Percentiles rank a stretch among this genome's conserved stretches.
Conservation (phyloP, 2,888 invertebrate genomes). For the Beris chalybata region DNA sequence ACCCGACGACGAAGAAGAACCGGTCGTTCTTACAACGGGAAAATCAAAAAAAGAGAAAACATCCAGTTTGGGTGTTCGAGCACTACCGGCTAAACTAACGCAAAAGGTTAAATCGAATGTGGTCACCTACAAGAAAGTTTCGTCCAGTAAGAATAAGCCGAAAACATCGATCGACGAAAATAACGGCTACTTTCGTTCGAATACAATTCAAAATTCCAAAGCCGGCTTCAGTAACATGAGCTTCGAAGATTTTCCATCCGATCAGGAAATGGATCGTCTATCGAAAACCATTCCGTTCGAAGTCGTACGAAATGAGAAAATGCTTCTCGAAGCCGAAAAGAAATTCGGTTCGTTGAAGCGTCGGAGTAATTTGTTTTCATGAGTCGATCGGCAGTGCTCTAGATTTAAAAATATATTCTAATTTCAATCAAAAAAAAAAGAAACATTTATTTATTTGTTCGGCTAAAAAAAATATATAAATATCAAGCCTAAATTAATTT, state of each 20-base stretch:
- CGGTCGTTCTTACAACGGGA: constrained; percentile 42
- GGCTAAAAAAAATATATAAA: no score
- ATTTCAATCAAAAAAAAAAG: no score
- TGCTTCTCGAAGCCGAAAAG: constrained; percentile 57
- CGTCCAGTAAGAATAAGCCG: constrained; percentile 42
- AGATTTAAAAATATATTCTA: no score
- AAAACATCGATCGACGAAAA: constrained; percentile 38
- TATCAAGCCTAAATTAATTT: no score
- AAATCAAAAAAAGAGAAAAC: constrained; percentile 51
- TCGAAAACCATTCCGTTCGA: constrained; percentile 63
- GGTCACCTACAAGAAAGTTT: constrained; percentile 53
- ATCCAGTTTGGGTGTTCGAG: constrained; percentile 52
- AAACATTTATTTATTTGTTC: no score
- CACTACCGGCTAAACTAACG: constrained; percentile 53
- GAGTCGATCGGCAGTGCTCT: constrained; percentile 43
- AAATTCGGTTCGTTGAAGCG: constrained; percentile 58
- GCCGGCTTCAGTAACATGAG: constrained; percentile 74
- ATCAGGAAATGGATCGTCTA: constrained; percentile 58
- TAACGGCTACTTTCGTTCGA: constrained; percentile 51
- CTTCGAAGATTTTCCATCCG: constrained; percentile 73
- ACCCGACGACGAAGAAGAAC: constrained; percentile 55
- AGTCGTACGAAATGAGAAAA: constrained; percentile 62
- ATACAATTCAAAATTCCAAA: constrained; percentile 55
- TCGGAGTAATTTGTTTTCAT: constrained; percentile 61
- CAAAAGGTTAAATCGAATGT: constrained; percentile 53